Evolutionary conservation across 2,888 invertebrate species (phyloP).

Genomic region (Gandaritis pyraliata): DNA sequence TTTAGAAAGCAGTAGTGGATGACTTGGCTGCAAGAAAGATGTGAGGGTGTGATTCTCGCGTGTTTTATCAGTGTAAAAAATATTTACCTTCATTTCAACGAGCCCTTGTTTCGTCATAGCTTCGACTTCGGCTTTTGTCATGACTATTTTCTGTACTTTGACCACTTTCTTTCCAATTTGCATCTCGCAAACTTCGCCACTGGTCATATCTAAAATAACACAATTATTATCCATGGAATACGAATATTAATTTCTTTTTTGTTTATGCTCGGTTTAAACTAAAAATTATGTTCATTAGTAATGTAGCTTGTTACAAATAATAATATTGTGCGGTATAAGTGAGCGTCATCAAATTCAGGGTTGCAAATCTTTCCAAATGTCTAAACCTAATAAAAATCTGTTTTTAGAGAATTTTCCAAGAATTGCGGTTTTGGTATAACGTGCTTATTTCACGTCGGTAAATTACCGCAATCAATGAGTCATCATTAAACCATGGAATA

Average conservation of each 20-base stretch:
- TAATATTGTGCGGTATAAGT: too few relatives aligned
- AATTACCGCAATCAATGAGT: conserved; percentile 1
- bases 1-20: too few relatives aligned
- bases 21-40: too few relatives aligned
- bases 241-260: too few relatives aligned
- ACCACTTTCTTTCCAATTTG: conserved; percentile 86
- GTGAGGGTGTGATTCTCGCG: too few relatives aligned
- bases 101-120: conserved; percentile 88
- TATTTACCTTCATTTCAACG: conserved; percentile 84
- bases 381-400: too few relatives aligned
- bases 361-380: too few relatives aligned
- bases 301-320: too few relatives aligned
- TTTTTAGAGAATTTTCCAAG: neutral
- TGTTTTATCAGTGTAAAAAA: too few relatives aligned
- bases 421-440: neutral
- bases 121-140: conserved; percentile 87
- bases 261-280: too few relatives aligned
- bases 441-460: neutral
- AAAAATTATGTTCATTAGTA: too few relatives aligned
- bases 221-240: neutral
- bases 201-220: conserved; percentile 44
- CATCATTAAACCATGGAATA: neutral
- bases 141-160: conserved; percentile 86
- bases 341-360: too few relatives aligned
- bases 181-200: conserved; percentile 76